phyloP scores from a whole-genome alignment of 2,113 vertebrate genomes.

The Phalacrocorax aristotelis region DNA sequence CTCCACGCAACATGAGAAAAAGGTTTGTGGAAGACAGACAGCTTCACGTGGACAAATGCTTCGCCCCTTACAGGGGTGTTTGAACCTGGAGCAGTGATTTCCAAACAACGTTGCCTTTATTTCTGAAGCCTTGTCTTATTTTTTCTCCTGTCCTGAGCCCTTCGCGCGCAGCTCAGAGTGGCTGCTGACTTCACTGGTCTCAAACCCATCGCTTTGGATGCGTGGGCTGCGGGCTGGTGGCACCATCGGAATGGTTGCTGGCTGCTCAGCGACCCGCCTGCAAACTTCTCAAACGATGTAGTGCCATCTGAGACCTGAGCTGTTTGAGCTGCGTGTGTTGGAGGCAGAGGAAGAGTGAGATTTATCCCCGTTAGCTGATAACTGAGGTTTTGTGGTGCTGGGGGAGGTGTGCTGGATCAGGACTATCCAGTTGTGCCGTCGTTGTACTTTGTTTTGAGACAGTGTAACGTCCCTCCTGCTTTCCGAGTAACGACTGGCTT shows the following conservation, averaged over 20 bases:
- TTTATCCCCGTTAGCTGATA: neutral
- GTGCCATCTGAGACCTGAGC: neutral
- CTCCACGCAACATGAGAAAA: neutral
- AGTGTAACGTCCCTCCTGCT: neutral
- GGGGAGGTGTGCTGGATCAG: neutral
- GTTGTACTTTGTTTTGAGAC: neutral
- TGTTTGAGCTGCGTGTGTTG: neutral
- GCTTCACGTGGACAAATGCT: neutral
- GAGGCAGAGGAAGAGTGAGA: neutral
- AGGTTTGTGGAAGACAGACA: neutral
- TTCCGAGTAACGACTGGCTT: neutral
- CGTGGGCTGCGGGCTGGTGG: neutral
- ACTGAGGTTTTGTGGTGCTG: neutral
- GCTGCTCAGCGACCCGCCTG: neutral
- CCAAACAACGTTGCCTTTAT: neutral
- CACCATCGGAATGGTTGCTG: neutral
- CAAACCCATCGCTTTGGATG: neutral
- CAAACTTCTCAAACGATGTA: neutral
- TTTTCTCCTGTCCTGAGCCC: neutral
- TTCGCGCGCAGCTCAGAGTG: rapidly evolving
- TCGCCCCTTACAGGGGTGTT: neutral
- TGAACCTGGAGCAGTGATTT: neutral
- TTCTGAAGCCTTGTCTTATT: neutral
- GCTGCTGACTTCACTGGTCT: neutral
- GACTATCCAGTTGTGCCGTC: neutral